Evolutionary conservation across 2,113 vertebrate genomes (phyloP), one percentile per base, ranked within the genome.

Genomic region (Ameiurus melas): DNA sequence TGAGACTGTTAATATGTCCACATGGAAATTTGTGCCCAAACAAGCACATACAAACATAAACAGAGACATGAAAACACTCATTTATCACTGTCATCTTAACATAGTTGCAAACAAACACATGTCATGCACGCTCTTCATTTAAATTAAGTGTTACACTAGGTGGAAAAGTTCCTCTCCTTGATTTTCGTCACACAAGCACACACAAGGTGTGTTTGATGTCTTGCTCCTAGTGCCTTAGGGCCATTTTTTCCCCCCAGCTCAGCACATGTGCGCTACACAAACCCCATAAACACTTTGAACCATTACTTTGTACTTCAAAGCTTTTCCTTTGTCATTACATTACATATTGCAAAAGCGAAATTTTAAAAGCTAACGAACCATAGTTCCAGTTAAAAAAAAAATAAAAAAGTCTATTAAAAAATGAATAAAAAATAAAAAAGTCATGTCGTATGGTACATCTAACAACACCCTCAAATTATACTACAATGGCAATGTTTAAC

Each of bases 11-110:
- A 62, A 79, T 64, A 53, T 64, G 85, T 86, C 36, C 30, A 22
- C 43, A n/a, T 39, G 16, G 75, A 57, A 17, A 81, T 81, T 27
- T 66, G 25, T n/a, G 68, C 9, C 25, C 58, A 81, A 87, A 82
- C 64, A 82, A 55, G 78, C 64, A 86, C 20, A 68, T 70, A 80
- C 80, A 79, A 43, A 86, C 75, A 86, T 55, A 87, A 82, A 82
- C 78, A 82, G 62, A 57, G 85, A 81, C 68, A 8, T n/a, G 73
- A 58, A 86, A 78, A 62, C 39, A 66, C 27, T 30, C 77, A 55
- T 86, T 86, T 55, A 17, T 81, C 47, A 55, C 62, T 70, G 47
- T 78, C 71, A 13, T 85, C 79, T 51, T 47, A 64, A 27, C 10
- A n/a, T 10, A 36, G 4, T 51, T 33, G 9, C 39, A 47, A 77